Conservation (phyloP, 2,797 vertebrate genomes). For the Arnoldichthys spilopterus region DNA sequence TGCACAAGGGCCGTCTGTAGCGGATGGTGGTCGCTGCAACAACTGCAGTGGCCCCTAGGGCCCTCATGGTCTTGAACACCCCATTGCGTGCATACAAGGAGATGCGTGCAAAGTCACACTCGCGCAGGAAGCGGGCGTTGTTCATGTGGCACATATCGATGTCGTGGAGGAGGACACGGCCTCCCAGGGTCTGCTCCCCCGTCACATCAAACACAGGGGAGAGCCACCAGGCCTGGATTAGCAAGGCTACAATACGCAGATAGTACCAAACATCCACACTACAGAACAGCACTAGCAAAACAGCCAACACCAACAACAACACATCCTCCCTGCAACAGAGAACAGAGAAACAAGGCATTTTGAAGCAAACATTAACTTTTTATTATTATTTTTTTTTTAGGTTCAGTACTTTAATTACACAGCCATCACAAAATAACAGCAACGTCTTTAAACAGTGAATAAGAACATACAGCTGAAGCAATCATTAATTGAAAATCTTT, state of each 20-base stretch:
- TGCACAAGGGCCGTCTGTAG: slow-evolving; percentile 82
- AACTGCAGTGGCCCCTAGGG: slow-evolving; percentile 75
- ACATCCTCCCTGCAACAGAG: slow-evolving; percentile 63
- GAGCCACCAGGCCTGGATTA: slow-evolving; percentile 78
- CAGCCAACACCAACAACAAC: slow-evolving; percentile 67
- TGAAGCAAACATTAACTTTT: too few relatives aligned
- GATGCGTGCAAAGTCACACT: slow-evolving; percentile 88
- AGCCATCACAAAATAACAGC: too few relatives aligned
- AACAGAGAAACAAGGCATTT: background rate
- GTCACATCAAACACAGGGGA: slow-evolving; percentile 80
- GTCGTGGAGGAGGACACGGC: slow-evolving; percentile 81
- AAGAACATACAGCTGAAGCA: too few relatives aligned
- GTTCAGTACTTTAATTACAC: too few relatives aligned
- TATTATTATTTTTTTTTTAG: too few relatives aligned
- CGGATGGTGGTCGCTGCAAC: slow-evolving; percentile 87
- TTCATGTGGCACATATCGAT: slow-evolving; percentile 93
- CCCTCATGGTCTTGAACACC: slow-evolving; percentile 77
- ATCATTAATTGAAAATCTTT: too few relatives aligned
- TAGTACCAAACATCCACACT: slow-evolving; percentile 84
- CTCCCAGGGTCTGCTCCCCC: slow-evolving; percentile 74
- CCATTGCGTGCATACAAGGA: slow-evolving; percentile 84
- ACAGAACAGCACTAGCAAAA: slow-evolving; percentile 75
- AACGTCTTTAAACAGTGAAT: too few relatives aligned
- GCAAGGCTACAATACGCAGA: slow-evolving; percentile 64
- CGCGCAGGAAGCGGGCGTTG: slow-evolving; percentile 89